Evolutionary conservation across 2,797 vertebrate species (phyloP), one percentile per base, ranked within the genome.

Genomic region (Poecile montanus): DNA sequence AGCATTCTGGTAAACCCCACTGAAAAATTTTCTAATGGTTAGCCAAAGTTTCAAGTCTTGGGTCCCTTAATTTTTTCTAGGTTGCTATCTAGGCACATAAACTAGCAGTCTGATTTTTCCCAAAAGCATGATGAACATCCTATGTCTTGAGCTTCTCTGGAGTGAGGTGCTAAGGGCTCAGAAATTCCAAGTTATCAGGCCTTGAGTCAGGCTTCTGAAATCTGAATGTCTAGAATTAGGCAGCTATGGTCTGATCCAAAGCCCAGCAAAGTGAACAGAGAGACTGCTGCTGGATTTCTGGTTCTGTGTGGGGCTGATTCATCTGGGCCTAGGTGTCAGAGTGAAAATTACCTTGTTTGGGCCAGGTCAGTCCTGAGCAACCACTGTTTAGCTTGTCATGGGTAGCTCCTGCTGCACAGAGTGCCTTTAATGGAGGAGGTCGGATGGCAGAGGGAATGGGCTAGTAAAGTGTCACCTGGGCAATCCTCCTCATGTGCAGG

Each of bases 301-400:
- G n/a, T 65, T 66, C 44, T 58, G 21, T 44, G 20, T 36, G 16
- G 42, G 32, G 30, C 30, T 42, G 42, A 74, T 48, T 74, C 44
- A 42, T 17, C 44, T 5, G 3, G 57, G 44, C 20, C 50, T 20
- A 29, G 11, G 40, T 45, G 38, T 17, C 21, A 61, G 30, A 50
- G 68, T 36, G 26, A 86, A 94, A 88, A 88, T 30, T 30, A 25
- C 62, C 8, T 48, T 4, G 1, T 60, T 77, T 54, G 26, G 13
- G 63, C 75, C 76, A 61, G 25, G 53, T 88, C 56, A 79, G 63
- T 47, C 70, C 62, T 36, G 38, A 84, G 7, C 32, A 87, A 27
- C 7, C 50, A 38, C 25, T 1, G 3, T 30, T 84, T 36, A 29
- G 15, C 25, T 57, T 1, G 0, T 60, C 0, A 0, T 50, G 60